Base-by-base conservation (phyloP, 2,113 vertebrate species). In the Sturnus vulgaris region DNA sequence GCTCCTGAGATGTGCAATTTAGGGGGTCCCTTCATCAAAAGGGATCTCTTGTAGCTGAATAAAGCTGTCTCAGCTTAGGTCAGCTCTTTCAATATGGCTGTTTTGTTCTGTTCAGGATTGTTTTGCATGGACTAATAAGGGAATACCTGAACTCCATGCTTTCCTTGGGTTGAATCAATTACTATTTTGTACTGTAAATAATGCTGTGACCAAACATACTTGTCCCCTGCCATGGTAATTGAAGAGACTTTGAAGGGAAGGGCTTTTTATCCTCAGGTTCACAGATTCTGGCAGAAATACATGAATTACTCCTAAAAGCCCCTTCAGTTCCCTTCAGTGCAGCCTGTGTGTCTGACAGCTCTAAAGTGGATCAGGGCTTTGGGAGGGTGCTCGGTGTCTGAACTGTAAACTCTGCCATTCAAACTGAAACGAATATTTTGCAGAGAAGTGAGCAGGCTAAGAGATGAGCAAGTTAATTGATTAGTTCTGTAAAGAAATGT, bases 1-100 rank as follows among this genome's bases (percentile, higher is more conserved):
- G 57, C 87, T 93, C 49, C 81, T 65, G 86, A 87, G 94, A 77
- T 59, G 56, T 59, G 91, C 25, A 57, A 31, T 95, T 95, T 69
- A 90, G n/a, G 53, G 50, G 53, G 24, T 19, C 46, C 24, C 17
- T 23, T 69, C 28, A 12, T 57, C 47, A 55, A 81, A 81, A 65
- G 52, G 42, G 37, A 27, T 52, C 46, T 95, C 52, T 63, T 55
- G 37, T 37, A 53, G 37, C 53, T 89, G 65, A 57, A 40, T 25
- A 52, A 79, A 64, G 60, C 49, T 30, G 47, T 35, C 60, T 42
- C 37, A 53, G 5, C 53, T 50, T 60, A n/a, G 63, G 44, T 64
- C 31, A 82, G 30, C 57, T 95, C 53, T 77, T 72, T 37, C 16
- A 39, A 2, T 64, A 11, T 9, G 19, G 11, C n/a, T 37, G 4